These are phyloP conservation scores for Esox niger DNA, from an alignment of 2,113 vertebrate species.

Conservation along the genomic window DNA sequence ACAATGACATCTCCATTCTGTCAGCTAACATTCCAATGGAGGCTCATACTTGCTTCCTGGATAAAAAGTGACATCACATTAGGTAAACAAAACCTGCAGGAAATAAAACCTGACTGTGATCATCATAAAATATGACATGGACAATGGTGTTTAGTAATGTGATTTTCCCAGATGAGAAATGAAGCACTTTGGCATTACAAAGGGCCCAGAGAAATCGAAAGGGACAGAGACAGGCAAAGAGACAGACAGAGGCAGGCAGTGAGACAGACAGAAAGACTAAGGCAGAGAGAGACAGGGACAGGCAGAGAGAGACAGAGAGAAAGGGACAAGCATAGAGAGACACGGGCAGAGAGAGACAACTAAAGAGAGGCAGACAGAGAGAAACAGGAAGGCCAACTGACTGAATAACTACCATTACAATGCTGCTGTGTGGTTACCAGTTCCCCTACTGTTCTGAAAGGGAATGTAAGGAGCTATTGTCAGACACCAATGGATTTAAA, in stretches of 20 bases:
- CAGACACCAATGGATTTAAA: not conserved
- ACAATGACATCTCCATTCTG: conserved; percentile 69
- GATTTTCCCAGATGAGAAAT: conserved; percentile 55
- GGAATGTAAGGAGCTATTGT: not conserved
- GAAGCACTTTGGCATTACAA: conserved; percentile 22
- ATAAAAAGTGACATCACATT: conserved; percentile 69
- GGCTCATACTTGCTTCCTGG: conserved; percentile 49
- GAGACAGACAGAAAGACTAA: not conserved
- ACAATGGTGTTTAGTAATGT: conserved; percentile 66
- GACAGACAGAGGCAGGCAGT: too few relatives aligned
- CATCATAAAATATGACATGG: conserved; percentile 68
- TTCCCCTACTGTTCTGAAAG: not conserved
- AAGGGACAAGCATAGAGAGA: not conserved
- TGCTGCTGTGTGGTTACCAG: not conserved
- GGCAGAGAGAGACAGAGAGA: not conserved
- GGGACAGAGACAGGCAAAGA: not conserved
- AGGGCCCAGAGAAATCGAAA: not conserved
- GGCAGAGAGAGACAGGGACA: not conserved
- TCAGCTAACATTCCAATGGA: conserved; percentile 69
- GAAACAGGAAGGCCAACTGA: not conserved
- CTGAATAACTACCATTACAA: not conserved
- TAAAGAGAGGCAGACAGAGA: not conserved
- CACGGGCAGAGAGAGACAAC: not conserved
- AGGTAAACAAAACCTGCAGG: conserved; percentile 68
- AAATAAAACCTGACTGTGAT: conserved; percentile 57